Evolutionary conservation across 2,888 invertebrate genomes (phyloP).

Genomic region (Napeogenes inachia): DNA sequence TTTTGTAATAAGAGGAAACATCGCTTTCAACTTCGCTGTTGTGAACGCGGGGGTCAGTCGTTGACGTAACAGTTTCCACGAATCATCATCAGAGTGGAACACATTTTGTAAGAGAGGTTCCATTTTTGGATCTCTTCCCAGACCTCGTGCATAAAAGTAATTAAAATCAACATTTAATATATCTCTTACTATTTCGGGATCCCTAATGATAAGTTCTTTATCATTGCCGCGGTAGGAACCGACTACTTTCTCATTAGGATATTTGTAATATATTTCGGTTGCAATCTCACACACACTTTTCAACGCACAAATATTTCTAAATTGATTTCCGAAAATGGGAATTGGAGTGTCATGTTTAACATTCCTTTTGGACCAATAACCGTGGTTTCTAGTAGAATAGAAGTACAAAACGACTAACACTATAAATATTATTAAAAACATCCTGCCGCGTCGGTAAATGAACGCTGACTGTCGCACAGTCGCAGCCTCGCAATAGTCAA

Average conservation of each 20-base stretch:
- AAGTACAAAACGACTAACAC: slow-evolving; percentile 30
- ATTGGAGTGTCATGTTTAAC: slow-evolving; percentile 50
- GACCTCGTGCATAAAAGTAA: slow-evolving; percentile 49
- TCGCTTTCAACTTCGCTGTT: slow-evolving; percentile 53
- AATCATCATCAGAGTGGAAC: slow-evolving; percentile 54
- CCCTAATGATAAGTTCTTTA: slow-evolving; percentile 53
- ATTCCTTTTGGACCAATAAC: slow-evolving; percentile 52
- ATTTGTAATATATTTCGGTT: slow-evolving; percentile 48
- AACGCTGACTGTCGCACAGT: not conserved
- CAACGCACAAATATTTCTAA: slow-evolving; percentile 39
- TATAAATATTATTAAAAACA: slow-evolving; percentile 10
- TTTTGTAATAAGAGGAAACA: slow-evolving; percentile 59
- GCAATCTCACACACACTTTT: slow-evolving; percentile 43
- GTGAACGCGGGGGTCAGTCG: slow-evolving; percentile 61
- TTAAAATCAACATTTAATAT: slow-evolving; percentile 51
- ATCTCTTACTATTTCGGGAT: slow-evolving; percentile 46
- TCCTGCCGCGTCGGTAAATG: not conserved
- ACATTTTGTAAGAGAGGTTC: slow-evolving; percentile 50
- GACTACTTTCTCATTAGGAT: slow-evolving; percentile 53
- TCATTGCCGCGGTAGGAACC: slow-evolving; percentile 51
- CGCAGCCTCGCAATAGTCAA: too few relatives aligned
- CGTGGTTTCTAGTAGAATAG: slow-evolving; percentile 46
- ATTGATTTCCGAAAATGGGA: slow-evolving; percentile 52
- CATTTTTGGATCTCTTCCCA: slow-evolving; percentile 39
- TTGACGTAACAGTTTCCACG: slow-evolving; percentile 56